Conservation (phyloP, 53 echinoderm and acorn worm species). For the Echinarachnius parma region DNA sequence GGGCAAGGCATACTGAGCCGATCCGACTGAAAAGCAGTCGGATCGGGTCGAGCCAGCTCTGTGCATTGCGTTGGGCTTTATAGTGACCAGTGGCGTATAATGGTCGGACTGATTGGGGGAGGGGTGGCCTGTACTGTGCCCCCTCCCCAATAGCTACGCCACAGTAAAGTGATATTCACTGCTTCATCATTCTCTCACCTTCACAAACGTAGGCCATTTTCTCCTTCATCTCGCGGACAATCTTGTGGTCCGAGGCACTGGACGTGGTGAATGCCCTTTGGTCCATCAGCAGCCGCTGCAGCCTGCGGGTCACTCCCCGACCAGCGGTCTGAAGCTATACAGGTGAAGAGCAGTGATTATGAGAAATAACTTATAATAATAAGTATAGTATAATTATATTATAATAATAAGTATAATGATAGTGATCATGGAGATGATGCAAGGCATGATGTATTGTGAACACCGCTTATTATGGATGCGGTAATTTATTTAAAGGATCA, state of each 20-base stretch:
- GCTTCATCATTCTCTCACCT: constrained; percentile 67
- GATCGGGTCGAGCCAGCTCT: too few relatives aligned
- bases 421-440: background rate
- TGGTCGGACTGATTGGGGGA: too few relatives aligned
- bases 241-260: constrained; percentile 21
- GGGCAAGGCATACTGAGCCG: too few relatives aligned
- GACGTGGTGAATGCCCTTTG: constrained; percentile 27
- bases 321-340: constrained; percentile 18
- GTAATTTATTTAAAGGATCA: too few relatives aligned
- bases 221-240: constrained; percentile 76
- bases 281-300: constrained; percentile 31
- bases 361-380: background rate
- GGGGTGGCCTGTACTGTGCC: too few relatives aligned
- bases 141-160: too few relatives aligned
- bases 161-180: too few relatives aligned
- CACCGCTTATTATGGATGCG: too few relatives aligned
- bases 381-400: background rate
- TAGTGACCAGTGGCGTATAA: too few relatives aligned
- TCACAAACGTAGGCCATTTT: constrained; percentile 70
- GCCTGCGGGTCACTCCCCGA: constrained; percentile 13
- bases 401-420: background rate
- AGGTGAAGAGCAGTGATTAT: background rate
- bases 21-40: too few relatives aligned
- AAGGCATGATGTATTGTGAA: too few relatives aligned
- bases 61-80: too few relatives aligned